Evolutionary conservation across 2,888 invertebrate species (phyloP), one percentile per base, ranked within the genome.

Genomic region (Drosophila eohydei): DNA sequence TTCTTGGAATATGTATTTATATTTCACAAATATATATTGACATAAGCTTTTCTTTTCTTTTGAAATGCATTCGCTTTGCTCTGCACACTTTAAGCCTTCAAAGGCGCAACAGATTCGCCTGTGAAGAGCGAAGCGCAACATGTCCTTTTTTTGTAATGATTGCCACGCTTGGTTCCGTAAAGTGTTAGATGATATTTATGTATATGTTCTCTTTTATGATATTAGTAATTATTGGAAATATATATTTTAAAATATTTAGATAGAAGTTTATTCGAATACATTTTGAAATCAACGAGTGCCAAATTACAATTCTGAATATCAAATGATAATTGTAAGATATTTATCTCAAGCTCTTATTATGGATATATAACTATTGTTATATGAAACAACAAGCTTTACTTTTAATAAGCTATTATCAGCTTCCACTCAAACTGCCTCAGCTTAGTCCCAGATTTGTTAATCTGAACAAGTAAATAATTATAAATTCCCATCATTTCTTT

Each of bases 51-150:
- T 52, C 0, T 16, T 8, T 41, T 32, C 16, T 1, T 12, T 32
- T 0, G 16, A 55, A 41, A 30, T 9, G 12, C n/a, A 14, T 1
- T 30, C 32, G 8, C 0, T 30, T 12, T 11, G 6, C 28, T 1
- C 12, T 38, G 30, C 6, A 8, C 3, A 4, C 32, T 8, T 41
- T 8, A 8, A 32, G 30, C 5, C 12, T 8, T 12, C 11, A n/a
- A 16, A 40, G 4, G 32, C 41, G 56, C 56, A 56, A 56, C 21
- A 43, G 21, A 43, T 56, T 43, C 26, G 5, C 6, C 30, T 12
- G 2, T 28, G 6, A 11, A 28, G 3, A 2, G 5, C 12, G 32
- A 21, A 0, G 21, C 41, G 55, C 55, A 55, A 55, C 55, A 43
- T 32, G 55, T 55, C 4, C 30, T 40, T 12, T 12, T 12, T 21